These are phyloP conservation scores for Pygoscelis antarcticus DNA, from an alignment of 2,113 vertebrate genomes.

Conservation along the genomic window DNA sequence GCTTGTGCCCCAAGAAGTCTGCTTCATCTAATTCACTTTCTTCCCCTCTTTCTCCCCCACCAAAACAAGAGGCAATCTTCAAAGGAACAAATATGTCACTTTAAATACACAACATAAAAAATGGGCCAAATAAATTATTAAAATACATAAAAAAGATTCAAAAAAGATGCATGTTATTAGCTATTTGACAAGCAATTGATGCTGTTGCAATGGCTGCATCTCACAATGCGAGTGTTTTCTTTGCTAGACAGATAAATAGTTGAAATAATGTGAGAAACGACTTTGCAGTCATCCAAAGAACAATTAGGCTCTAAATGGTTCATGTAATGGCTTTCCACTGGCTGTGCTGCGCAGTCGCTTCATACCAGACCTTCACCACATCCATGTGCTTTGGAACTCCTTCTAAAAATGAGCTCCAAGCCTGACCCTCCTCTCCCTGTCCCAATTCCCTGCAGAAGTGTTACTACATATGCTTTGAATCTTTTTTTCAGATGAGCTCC, in stretches of 20 bases:
- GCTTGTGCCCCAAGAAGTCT: constrained; percentile 21
- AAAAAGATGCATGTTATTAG: constrained; percentile 7
- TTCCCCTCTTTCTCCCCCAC: constrained; percentile 33
- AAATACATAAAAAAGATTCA: constrained; percentile 61
- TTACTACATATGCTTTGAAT: constrained; percentile 61
- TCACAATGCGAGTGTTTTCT: neutral
- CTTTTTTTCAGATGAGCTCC: constrained; percentile 50
- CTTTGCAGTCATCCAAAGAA: constrained; percentile 35
- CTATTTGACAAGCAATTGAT: constrained; percentile 25
- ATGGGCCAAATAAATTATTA: constrained; percentile 76
- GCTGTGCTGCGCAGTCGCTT: neutral
- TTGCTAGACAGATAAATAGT: constrained; percentile 17
- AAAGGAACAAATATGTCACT: constrained; percentile 71
- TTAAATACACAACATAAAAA: constrained; percentile 69
- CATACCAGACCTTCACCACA: constrained; percentile 37
- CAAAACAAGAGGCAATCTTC: constrained; percentile 66
- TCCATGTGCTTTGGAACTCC: constrained; percentile 49
- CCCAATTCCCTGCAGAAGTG: constrained; percentile 52
- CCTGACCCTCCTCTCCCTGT: constrained; percentile 9
- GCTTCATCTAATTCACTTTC: constrained; percentile 54
- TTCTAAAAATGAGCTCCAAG: constrained; percentile 41
- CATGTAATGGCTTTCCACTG: constrained; percentile 26
- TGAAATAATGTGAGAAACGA: constrained; percentile 36
- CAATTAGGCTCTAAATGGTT: neutral
- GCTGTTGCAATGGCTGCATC: constrained; percentile 16